These are phyloP conservation scores for Rugalucina vietnamica DNA, from an alignment of 2,888 invertebrate species.

Conservation along the genomic window DNA sequence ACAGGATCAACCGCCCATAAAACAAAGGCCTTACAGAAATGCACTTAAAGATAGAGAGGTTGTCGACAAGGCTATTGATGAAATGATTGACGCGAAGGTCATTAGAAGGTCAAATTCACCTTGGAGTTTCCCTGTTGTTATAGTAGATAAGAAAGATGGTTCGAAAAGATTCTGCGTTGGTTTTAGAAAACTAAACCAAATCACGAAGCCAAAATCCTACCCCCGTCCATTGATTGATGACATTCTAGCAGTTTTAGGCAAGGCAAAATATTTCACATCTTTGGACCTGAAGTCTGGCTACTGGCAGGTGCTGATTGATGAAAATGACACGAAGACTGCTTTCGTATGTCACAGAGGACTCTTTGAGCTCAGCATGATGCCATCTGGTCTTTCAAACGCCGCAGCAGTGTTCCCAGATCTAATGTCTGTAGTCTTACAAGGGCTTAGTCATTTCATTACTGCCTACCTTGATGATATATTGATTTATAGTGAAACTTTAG, in stretches of 20 bases:
- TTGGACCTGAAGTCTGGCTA: slow-evolving; percentile 46
- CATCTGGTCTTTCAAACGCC: slow-evolving; percentile 40
- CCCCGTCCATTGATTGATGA: slow-evolving; percentile 36
- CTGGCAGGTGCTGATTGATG: slow-evolving; percentile 51
- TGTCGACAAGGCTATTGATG: slow-evolving; percentile 38
- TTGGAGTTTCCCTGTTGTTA: slow-evolving; percentile 48
- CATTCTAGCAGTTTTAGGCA: slow-evolving; percentile 32
- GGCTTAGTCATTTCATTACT: slow-evolving; percentile 33
- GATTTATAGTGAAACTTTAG: slow-evolving; percentile 41
- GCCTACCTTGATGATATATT: slow-evolving; percentile 61
- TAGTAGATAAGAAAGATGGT: slow-evolving; percentile 32
- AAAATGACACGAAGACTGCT: slow-evolving; percentile 48
- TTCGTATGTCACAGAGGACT: slow-evolving; percentile 43
- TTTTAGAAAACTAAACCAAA: slow-evolving; percentile 17
- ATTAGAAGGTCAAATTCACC: slow-evolving; percentile 25
- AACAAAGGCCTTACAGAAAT: slow-evolving; percentile 25
- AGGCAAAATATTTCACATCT: slow-evolving; percentile 36
- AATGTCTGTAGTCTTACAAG: slow-evolving; percentile 44
- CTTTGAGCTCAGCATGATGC: slow-evolving; percentile 44
- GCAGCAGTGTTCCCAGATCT: slow-evolving; percentile 34
- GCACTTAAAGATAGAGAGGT: slow-evolving; percentile 23
- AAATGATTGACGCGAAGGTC: slow-evolving; percentile 38
- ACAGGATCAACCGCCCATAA: slow-evolving; percentile 27
- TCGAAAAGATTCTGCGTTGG: slow-evolving; percentile 27
- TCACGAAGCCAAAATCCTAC: slow-evolving; percentile 26